Evolutionary conservation across 2,113 vertebrate genomes (phyloP), one percentile per base, ranked within the genome.

Genomic region (Neogobius melanostomus): DNA sequence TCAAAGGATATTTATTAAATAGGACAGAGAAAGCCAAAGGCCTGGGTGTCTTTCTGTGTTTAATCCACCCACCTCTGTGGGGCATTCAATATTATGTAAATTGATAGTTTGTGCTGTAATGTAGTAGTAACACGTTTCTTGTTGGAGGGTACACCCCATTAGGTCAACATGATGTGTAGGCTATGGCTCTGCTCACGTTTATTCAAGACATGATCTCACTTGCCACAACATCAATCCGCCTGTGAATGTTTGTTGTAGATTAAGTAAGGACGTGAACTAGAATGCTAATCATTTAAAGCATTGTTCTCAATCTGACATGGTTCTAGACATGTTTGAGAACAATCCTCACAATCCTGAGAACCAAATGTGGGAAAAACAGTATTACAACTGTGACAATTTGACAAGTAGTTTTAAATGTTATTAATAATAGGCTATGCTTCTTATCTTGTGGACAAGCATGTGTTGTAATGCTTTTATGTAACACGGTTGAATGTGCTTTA

Each of bases 21-120:
- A 57, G 57, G 63, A 12, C 50, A 67, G 44, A 4, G 36, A 7
- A 15, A 28, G 77, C 77, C 78, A 67, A 47, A 68, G 85, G 71
- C 73, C 70, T 74, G 71, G 84, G 80, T n/a, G 75, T 82, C 42
- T 17, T 14, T 59, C 14, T 68, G 42, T 42, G 47, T 15, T 68
- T 71, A 72, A 64, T 63, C 42, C 66, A 14, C 6, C 43, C 68
- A 54, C 42, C 61, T 74, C 65, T 50, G 64, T 12, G 12, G 57
- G 47, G 44, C 21, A 70, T 51, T 82, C 63, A 71, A 5, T 36
- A 56, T 65, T 15, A n/a, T 65, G 70, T 47, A 72, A 66, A 7
- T 14, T 64, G 71, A 47, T 44, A 68, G 68, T 69, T 66, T 43
- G 56, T 51, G n/a, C 5, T 75, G 56, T 76, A 62, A 45, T 17